phyloP scores from a whole-genome alignment of 2,888 invertebrate genomes.

The Stomorhina lunata region DNA sequence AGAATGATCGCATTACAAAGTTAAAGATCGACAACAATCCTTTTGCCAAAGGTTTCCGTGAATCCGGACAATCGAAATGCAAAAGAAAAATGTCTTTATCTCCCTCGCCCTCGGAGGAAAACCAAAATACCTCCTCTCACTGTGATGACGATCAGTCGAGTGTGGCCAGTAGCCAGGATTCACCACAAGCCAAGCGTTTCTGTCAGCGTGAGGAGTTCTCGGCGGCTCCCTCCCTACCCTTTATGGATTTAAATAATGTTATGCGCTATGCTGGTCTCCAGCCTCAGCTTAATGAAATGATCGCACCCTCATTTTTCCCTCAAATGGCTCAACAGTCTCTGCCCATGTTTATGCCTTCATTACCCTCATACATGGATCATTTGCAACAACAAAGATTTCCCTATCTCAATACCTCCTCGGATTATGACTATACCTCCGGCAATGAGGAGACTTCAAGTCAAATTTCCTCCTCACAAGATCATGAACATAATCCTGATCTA shows the following conservation, averaged over 20 bases:
- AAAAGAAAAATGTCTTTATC: constrained; percentile 83
- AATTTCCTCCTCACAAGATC: constrained; percentile 56
- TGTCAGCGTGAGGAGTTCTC: constrained; percentile 69
- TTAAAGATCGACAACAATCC: constrained; percentile 96
- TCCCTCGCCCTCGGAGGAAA: constrained; percentile 62
- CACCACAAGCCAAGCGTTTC: constrained; percentile 73
- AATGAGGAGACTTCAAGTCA: constrained; percentile 43
- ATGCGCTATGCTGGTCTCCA: constrained; percentile 49
- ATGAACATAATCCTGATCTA: constrained; percentile 66
- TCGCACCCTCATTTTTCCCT: constrained; percentile 15
- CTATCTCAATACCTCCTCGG: not conserved
- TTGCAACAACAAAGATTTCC: not conserved
- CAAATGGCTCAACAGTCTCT: constrained; percentile 40
- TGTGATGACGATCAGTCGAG: constrained; percentile 61
- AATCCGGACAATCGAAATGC: constrained; percentile 88
- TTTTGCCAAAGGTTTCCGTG: constrained; percentile 95
- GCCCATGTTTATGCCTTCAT: constrained; percentile 40
- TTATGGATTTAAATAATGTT: constrained; percentile 52
- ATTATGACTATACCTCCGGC: constrained; percentile 26
- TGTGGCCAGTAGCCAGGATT: constrained; percentile 66
- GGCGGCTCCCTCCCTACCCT: too few species aligned
- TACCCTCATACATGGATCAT: constrained; percentile 42
- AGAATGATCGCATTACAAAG: constrained; percentile 93
- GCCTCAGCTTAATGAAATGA: constrained; percentile 33
- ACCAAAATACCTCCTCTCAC: constrained; percentile 65